Evolutionary conservation across 64 coral and sea anemone genomes (phyloP).

Genomic region (Montipora foliosa): DNA sequence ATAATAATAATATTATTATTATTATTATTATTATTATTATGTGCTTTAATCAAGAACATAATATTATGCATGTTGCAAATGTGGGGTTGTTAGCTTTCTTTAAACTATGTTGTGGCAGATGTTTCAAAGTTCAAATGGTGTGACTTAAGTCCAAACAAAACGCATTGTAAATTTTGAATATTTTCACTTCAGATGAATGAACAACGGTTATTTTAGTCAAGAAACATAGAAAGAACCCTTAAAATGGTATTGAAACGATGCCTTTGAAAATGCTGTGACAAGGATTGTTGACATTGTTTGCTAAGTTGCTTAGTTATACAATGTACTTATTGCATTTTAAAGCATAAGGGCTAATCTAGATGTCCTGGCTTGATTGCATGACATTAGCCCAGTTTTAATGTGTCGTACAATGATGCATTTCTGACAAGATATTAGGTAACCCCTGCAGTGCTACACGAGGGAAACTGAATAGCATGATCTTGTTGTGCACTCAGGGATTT

Average conservation of each 20-base stretch:
- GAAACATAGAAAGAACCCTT: background rate
- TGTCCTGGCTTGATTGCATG: background rate
- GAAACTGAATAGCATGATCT: background rate
- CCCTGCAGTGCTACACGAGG: background rate
- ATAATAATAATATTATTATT: too few species aligned
- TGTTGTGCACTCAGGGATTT: background rate
- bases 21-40: too few species aligned
- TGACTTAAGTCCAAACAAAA: background rate
- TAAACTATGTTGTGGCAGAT: too few species aligned
- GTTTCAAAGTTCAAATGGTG: background rate
- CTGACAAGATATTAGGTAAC: background rate
- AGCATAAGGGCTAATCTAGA: background rate
- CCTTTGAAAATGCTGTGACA: too few species aligned
- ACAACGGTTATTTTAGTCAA: too few species aligned
- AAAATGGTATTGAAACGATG: too few species aligned
- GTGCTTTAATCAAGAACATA: too few species aligned
- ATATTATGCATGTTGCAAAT: too few species aligned
- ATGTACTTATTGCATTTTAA: too few species aligned
- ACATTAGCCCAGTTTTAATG: background rate
- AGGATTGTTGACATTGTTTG: too few species aligned
- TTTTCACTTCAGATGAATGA: background rate
- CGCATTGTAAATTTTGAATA: background rate
- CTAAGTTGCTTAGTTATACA: too few species aligned
- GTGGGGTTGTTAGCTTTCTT: too few species aligned
- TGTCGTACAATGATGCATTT: background rate